A percentile compares a stretch with the other conserved stretches of the same genome.
Conservation (phyloP, 2,113 vertebrate genomes). For the Archilochus colubris region DNA sequence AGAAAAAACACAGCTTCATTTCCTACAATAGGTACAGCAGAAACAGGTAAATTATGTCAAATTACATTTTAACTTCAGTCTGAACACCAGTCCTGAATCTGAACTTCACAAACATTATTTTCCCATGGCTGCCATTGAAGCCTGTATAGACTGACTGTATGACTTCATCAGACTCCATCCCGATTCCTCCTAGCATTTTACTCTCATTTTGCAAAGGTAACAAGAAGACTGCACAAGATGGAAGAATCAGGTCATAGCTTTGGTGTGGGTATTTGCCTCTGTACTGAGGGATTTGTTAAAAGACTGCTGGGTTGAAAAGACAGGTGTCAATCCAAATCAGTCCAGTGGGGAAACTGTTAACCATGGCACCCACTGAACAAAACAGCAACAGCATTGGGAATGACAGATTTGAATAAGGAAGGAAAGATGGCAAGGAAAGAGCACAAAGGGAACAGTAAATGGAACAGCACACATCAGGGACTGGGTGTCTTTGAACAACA, state of each 20-base stretch:
- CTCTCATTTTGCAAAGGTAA: neutral
- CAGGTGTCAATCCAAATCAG: conserved; percentile 2
- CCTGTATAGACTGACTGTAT: neutral
- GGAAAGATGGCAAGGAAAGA: conserved; percentile 11
- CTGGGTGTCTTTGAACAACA: conserved; percentile 31
- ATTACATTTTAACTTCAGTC: neutral
- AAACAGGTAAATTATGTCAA: neutral
- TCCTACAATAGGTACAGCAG: neutral
- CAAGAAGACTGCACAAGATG: neutral
- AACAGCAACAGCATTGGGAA: conserved; percentile 19
- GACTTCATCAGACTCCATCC: neutral
- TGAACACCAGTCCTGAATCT: neutral
- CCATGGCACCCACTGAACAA: conserved; percentile 13
- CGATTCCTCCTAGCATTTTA: neutral
- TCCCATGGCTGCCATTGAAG: neutral
- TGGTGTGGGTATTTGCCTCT: neutral
- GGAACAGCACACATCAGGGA: conserved; percentile 39
- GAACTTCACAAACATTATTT: neutral
- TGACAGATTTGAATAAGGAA: conserved; percentile 24
- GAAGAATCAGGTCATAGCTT: neutral
- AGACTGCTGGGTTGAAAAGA: neutral
- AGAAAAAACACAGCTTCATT: neutral
- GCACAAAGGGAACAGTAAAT: conserved; percentile 19
- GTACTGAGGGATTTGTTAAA: neutral
- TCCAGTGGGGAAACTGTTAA: conserved; percentile 9